These are phyloP conservation scores for Coilia nasus DNA, from an alignment of 2,797 vertebrate genomes.

Conservation along the genomic window DNA sequence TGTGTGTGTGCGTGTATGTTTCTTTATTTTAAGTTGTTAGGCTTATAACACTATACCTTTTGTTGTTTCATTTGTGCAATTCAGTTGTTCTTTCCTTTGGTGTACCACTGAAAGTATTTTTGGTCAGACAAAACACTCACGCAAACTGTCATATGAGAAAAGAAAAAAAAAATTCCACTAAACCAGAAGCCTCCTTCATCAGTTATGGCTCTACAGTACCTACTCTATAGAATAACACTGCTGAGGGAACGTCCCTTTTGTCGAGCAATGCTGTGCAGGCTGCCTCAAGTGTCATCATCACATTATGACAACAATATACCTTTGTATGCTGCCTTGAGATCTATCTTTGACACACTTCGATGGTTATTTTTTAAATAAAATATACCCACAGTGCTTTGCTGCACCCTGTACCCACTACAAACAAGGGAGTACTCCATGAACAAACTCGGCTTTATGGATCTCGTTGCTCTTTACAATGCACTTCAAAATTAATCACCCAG, in stretches of 20 bases:
- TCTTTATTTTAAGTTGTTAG: slow-evolving; percentile 56
- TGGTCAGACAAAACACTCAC: not conserved
- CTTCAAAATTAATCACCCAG: slow-evolving; percentile 75
- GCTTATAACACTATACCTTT: slow-evolving; percentile 36
- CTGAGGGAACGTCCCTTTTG: not conserved
- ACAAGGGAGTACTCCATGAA: slow-evolving; percentile 64
- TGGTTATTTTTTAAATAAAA: not conserved
- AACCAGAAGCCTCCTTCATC: not conserved
- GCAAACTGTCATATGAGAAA: not conserved
- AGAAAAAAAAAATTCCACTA: not conserved
- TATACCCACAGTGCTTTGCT: not conserved
- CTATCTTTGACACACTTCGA: not conserved
- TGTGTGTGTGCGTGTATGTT: slow-evolving; percentile 36
- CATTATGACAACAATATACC: not conserved
- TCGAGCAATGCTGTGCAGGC: not conserved
- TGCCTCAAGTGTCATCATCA: not conserved
- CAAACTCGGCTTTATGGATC: slow-evolving; percentile 71
- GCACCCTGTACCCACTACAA: slow-evolving; percentile 56
- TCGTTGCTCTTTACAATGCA: slow-evolving; percentile 73
- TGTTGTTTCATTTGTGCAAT: slow-evolving; percentile 41
- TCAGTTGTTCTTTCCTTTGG: not conserved
- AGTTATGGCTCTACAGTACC: not conserved
- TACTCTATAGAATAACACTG: not conserved
- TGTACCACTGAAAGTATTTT: not conserved
- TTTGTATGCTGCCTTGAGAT: not conserved